These are phyloP conservation scores for Norana najaformis DNA, from an alignment of 2,888 invertebrate species.

Conservation along the genomic window DNA sequence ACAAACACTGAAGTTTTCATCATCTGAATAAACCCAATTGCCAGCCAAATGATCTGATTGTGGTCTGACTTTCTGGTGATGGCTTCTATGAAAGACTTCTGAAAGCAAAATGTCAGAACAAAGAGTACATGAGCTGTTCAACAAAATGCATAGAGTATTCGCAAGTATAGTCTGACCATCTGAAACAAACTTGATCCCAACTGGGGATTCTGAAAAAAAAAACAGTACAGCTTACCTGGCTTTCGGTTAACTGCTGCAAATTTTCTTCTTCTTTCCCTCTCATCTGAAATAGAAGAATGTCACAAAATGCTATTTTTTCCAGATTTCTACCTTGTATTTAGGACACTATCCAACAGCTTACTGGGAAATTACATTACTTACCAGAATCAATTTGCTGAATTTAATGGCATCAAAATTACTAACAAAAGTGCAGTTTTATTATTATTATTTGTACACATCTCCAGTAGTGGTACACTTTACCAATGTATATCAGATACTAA, in stretches of 20 bases:
- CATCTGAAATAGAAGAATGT: neutral
- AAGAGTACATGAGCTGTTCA: neutral
- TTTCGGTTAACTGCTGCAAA: neutral
- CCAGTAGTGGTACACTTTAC: too few species aligned
- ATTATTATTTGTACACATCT: too few species aligned
- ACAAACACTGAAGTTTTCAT: slow-evolving; percentile 1
- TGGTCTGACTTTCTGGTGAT: neutral
- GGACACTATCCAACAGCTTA: too few species aligned
- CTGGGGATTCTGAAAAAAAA: neutral
- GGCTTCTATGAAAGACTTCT: neutral
- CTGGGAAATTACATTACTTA: too few species aligned
- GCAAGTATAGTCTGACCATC: neutral
- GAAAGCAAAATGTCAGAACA: neutral
- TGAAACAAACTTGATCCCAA: neutral
- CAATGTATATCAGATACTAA: too few species aligned
- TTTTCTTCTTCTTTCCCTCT: neutral
- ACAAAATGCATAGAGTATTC: neutral
- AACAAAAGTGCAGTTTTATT: too few species aligned
- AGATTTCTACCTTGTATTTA: too few species aligned
- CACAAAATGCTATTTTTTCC: too few species aligned
- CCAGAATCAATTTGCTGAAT: neutral
- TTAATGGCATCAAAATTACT: neutral
- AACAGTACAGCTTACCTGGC: neutral
- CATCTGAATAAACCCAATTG: neutral
- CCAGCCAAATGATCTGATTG: neutral